A percentile compares a stretch with the other conserved stretches of the same genome.
These are phyloP conservation scores for Lasioglossum vierecki DNA, from an alignment of 2,888 invertebrate species.

Conservation along the genomic window DNA sequence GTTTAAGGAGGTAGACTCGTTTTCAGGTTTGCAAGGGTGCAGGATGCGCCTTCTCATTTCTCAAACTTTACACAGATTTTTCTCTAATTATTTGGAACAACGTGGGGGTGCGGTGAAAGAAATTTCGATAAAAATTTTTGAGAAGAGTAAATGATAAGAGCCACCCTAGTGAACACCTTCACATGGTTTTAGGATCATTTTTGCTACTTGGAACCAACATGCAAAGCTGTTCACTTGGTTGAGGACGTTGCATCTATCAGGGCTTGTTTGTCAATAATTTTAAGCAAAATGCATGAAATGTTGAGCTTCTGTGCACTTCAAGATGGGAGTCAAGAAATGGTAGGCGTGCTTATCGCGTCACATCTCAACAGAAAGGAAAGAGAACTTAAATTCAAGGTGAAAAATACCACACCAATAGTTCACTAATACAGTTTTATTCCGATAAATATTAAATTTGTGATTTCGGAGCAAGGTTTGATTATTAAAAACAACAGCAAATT, in stretches of 20 bases:
- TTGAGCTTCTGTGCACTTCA: conserved; percentile 69
- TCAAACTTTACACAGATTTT: too few relatives aligned
- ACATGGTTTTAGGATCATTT: conserved; percentile 53
- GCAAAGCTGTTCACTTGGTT: conserved; percentile 32
- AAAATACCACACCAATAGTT: not conserved
- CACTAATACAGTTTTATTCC: too few relatives aligned
- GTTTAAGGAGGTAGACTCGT: too few relatives aligned
- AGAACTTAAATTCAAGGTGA: not conserved
- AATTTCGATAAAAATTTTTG: too few relatives aligned
- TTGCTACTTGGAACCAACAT: conserved; percentile 59
- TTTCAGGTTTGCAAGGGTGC: too few relatives aligned
- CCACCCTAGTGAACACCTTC: not conserved
- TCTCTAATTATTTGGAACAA: too few relatives aligned
- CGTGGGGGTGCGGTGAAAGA: too few relatives aligned
- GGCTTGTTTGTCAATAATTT: conserved; percentile 50
- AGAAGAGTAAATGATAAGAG: too few relatives aligned
- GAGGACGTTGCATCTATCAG: conserved; percentile 56
- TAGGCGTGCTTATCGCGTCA: conserved; percentile 67
- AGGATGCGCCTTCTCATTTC: too few relatives aligned
- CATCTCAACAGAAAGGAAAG: conserved; percentile 25
- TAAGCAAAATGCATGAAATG: conserved; percentile 39
- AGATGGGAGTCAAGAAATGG: conserved; percentile 68
- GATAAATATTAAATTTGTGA: too few relatives aligned
- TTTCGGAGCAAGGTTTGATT: too few relatives aligned
- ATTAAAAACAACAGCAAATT: too few relatives aligned